A percentile compares a stretch with the other conserved stretches of the same genome.
Conservation (phyloP, 2,797 vertebrate genomes). For the Enoplosus armatus region DNA sequence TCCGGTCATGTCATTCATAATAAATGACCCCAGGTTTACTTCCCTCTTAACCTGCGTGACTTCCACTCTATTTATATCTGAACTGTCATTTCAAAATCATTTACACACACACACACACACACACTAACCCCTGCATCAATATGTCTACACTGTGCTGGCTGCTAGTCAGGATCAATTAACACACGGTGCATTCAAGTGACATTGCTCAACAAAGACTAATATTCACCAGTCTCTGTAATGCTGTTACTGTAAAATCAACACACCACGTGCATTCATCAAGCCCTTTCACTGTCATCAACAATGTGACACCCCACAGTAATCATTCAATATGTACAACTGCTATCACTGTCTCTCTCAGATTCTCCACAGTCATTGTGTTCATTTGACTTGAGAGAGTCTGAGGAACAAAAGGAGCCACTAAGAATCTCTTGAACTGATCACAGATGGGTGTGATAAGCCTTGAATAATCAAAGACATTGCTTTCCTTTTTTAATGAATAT, state of each 20-base stretch:
- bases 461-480: constrained; percentile 9
- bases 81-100: constrained; percentile 38
- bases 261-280: not conserved
- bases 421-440: constrained; percentile 24
- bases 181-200: constrained; percentile 23
- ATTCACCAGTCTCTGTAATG: constrained; percentile 3
- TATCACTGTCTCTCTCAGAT: not conserved
- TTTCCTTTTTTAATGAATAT: constrained; percentile 4
- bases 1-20: constrained; percentile 68
- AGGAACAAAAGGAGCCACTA: not conserved
- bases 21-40: constrained; percentile 66
- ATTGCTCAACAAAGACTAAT: constrained; percentile 24
- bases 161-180: constrained; percentile 29
- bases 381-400: constrained; percentile 6
- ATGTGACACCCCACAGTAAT: not conserved
- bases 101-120: constrained; percentile 33
- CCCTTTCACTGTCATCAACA: not conserved
- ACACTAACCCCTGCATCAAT: constrained; percentile 13
- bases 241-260: constrained; percentile 3
- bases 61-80: constrained; percentile 69
- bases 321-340: not conserved
- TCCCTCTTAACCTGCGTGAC: constrained; percentile 64
- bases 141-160: constrained; percentile 26
- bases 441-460: constrained; percentile 7
- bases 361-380: not conserved